These are phyloP conservation scores for Elgaria multicarinata DNA, from an alignment of 2,113 vertebrate genomes.

Conservation along the genomic window DNA sequence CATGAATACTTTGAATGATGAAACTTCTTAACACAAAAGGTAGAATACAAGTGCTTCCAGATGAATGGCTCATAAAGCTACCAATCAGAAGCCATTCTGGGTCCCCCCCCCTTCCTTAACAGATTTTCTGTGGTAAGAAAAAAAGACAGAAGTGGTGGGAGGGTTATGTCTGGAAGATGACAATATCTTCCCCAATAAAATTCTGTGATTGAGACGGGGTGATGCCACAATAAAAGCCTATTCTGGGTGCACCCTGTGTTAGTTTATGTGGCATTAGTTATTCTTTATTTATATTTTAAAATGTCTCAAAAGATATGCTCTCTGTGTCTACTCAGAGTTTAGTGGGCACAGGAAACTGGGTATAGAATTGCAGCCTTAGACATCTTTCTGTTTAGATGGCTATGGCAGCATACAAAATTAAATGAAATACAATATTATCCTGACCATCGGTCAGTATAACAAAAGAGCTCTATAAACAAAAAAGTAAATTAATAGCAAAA, in stretches of 20 bases:
- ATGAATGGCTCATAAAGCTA: no score
- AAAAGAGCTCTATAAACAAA: neutral
- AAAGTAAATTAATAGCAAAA: neutral
- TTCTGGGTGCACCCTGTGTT: no score
- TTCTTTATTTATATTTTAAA: neutral
- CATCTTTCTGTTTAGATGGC: neutral
- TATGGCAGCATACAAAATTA: neutral
- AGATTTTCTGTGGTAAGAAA: no score
- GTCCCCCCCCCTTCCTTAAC: no score
- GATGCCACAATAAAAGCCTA: no score
- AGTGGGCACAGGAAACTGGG: neutral
- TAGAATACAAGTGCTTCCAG: neutral
- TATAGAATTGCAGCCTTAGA: neutral
- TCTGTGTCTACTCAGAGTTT: neutral
- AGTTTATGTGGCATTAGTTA: neutral
- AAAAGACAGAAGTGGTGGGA: no score
- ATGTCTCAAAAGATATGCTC: neutral
- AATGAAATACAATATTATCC: neutral
- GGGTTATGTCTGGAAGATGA: no score
- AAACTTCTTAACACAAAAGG: neutral
- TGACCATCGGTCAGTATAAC: neutral
- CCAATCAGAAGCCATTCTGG: no score
- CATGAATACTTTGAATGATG: neutral
- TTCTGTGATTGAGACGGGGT: no score
- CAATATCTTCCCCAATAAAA: no score